These are phyloP conservation scores for Papilio aristodemus DNA, from an alignment of 1,140 invertebrate genomes.

Conservation along the genomic window DNA sequence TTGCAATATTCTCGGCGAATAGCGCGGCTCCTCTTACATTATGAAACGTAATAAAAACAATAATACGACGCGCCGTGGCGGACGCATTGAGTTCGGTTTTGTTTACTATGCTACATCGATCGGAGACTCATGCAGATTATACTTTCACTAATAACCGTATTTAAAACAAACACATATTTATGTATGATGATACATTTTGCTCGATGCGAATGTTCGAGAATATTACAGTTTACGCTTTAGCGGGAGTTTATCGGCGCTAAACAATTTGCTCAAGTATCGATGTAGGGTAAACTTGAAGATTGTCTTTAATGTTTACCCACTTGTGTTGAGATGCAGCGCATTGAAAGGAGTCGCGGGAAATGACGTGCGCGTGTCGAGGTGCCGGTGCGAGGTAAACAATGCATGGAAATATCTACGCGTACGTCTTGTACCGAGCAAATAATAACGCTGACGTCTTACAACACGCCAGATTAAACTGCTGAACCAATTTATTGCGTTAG, in stretches of 20 bases:
- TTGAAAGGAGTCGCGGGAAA: slow-evolving; percentile 30
- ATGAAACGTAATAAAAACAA: slow-evolving; percentile 58
- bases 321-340: slow-evolving; percentile 24
- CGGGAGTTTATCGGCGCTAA: slow-evolving; percentile 19
- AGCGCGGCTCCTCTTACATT: slow-evolving; percentile 60
- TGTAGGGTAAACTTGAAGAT: slow-evolving; percentile 21
- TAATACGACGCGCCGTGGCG: slow-evolving; percentile 30
- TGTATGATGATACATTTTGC: neutral
- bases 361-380: slow-evolving; percentile 23
- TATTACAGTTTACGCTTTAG: slow-evolving; percentile 11
- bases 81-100: slow-evolving; percentile 29
- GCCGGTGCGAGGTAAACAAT: slow-evolving; percentile 24
- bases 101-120: slow-evolving; percentile 22
- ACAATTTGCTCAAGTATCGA: slow-evolving; percentile 31
- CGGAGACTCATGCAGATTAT: slow-evolving; percentile 12
- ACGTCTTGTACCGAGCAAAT: slow-evolving; percentile 18
- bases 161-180: slow-evolving; percentile 6
- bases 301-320: slow-evolving; percentile 29
- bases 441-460: slow-evolving; percentile 18
- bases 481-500: neutral
- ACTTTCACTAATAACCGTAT: slow-evolving; percentile 9
- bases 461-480: slow-evolving; percentile 11
- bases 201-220: slow-evolving; percentile 3
- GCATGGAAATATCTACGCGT: slow-evolving; percentile 26
- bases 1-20: slow-evolving; percentile 64